A percentile compares a stretch with the other conserved stretches of the same genome.
These are phyloP conservation scores for Caenorhabditis wallacei DNA, from an alignment of 2,888 invertebrate genomes.

Conservation along the genomic window DNA sequence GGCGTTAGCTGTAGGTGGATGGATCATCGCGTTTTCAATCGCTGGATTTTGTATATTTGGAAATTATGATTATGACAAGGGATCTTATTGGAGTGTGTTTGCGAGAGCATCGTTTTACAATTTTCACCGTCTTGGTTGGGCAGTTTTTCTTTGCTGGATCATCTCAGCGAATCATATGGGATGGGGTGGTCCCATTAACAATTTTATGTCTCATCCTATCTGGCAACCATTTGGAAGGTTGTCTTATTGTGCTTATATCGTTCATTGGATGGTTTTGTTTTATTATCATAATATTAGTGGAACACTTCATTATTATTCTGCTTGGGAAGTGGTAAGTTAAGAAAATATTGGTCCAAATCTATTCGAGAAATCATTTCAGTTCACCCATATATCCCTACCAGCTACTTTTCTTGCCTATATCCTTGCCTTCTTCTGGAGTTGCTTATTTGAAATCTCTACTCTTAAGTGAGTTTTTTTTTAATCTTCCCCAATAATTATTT, in stretches of 20 bases:
- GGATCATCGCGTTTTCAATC: constrained; percentile 37
- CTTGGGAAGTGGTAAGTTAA: constrained; percentile 58
- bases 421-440: constrained; percentile 58
- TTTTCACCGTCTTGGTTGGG: constrained; percentile 83
- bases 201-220: constrained; percentile 90
- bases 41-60: constrained; percentile 50
- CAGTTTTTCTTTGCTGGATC: constrained; percentile 84
- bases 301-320: constrained; percentile 49
- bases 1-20: constrained; percentile 38
- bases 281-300: constrained; percentile 51
- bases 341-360: neutral
- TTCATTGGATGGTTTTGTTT: constrained; percentile 68
- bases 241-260: constrained; percentile 93
- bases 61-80: constrained; percentile 56
- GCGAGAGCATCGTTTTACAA: constrained; percentile 61
- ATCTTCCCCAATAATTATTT: neutral
- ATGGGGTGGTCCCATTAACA: constrained; percentile 86
- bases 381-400: constrained; percentile 20
- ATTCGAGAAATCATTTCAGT: constrained; percentile 1
- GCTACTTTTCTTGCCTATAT: constrained; percentile 44
- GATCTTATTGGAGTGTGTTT: constrained; percentile 52
- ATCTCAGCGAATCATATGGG: constrained; percentile 84
- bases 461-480: constrained; percentile 19
- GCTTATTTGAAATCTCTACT: constrained; percentile 52
- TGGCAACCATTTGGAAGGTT: constrained; percentile 92